Percentiles rank a stretch among this genome's conserved stretches.
These are phyloP conservation scores for Crypturellus tataupa DNA, from an alignment of 2,797 vertebrate species.

Conservation along the genomic window DNA sequence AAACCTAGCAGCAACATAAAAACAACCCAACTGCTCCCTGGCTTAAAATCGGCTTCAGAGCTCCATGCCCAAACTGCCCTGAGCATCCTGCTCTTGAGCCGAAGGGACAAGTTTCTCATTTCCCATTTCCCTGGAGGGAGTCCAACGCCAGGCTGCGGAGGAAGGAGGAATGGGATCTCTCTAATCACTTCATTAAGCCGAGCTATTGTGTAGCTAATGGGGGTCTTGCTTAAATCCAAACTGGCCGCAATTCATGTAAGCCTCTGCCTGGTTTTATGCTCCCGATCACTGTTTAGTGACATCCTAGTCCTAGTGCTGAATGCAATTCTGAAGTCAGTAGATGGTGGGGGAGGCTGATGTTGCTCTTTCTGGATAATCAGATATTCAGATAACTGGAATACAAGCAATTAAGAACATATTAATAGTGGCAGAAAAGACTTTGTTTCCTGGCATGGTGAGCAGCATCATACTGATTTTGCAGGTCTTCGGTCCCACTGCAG, in stretches of 20 bases:
- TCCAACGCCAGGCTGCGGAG: neutral
- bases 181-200: too few species aligned
- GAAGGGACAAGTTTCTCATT: neutral
- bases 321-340: too few species aligned
- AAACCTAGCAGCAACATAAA: neutral
- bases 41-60: neutral
- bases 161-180: too few species aligned
- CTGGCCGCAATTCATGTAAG: too few species aligned
- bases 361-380: too few species aligned
- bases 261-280: too few species aligned
- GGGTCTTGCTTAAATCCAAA: too few species aligned
- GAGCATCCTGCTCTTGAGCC: neutral
- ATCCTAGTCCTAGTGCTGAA: too few species aligned
- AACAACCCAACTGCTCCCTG: rapidly evolving
- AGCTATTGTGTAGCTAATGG: too few species aligned
- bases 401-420: neutral
- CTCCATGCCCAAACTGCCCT: neutral
- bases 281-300: too few species aligned
- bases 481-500: neutral
- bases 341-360: too few species aligned
- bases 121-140: neutral
- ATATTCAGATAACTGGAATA: neutral
- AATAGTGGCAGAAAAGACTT: neutral
- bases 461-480: neutral
- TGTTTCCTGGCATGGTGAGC: neutral